Conservation (phyloP, 2,888 invertebrate species). For the Plutella xylostella region DNA sequence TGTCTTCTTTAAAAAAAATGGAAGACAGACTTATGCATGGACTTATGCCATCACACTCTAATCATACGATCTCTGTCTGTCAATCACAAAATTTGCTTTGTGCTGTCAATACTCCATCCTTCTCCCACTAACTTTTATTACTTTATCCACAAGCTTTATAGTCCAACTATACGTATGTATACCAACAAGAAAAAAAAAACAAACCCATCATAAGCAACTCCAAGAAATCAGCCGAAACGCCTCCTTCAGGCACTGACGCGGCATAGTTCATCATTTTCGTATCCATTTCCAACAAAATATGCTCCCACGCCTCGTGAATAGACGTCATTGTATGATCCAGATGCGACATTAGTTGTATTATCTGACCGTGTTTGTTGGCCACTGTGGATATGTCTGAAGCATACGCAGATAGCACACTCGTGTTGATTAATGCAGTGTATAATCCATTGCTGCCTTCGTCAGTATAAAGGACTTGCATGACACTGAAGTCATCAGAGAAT, state of each 20-base stretch:
- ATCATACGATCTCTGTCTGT: no score
- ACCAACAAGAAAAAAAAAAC: background rate
- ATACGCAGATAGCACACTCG: slow-evolving; percentile 73
- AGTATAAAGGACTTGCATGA: slow-evolving; percentile 73
- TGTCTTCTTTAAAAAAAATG: no score
- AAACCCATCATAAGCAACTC: slow-evolving; percentile 88
- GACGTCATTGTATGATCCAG: slow-evolving; percentile 83
- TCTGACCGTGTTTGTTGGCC: slow-evolving; percentile 80
- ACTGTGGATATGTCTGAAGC: slow-evolving; percentile 77
- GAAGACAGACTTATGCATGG: background rate
- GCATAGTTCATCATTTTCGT: slow-evolving; percentile 92
- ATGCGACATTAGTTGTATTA: slow-evolving; percentile 75
- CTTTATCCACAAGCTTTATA: no score
- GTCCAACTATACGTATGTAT: background rate
- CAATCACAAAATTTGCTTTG: no score
- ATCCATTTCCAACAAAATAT: slow-evolving; percentile 93
- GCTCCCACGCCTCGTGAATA: slow-evolving; percentile 94
- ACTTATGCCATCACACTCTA: background rate
- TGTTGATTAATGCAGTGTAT: slow-evolving; percentile 61
- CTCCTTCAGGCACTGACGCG: slow-evolving; percentile 80
- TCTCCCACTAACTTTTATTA: no score
- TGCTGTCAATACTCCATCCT: no score
- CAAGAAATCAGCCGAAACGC: slow-evolving; percentile 90
- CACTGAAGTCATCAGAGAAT: slow-evolving; percentile 77
- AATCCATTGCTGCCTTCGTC: slow-evolving; percentile 61